Evolutionary conservation across 1,140 invertebrate genomes (phyloP), one percentile per base, ranked within the genome.

Genomic region (Listronotus oregonensis): DNA sequence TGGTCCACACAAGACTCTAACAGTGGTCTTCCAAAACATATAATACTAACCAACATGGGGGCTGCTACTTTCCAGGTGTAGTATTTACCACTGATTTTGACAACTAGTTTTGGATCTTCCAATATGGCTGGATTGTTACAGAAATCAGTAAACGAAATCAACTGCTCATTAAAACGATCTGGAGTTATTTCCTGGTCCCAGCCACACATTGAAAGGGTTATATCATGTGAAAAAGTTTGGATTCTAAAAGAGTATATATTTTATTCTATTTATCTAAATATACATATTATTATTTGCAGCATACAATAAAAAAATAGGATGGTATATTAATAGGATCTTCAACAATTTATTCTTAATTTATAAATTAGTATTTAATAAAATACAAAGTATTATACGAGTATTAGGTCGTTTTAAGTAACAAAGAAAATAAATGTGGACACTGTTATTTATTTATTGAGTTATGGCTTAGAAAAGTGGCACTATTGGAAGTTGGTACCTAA

Each of bases 21-120:
- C 68, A 98, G 81, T 59, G 90, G 87, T 72, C 92, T 87, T 74
- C 94, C 87, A 82, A 91, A 98, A 61, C 90, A 86, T 18, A 93
- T 85, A 40, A 92, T 82, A 51, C 91, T 92, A 73, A 97, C 85
- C 63, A 98, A 84, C 71, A 96, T 89, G 11, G 95, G 92, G 64
- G 89, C 90, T 63, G 95, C 95, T 43, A 89, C 87, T 56, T 87
- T 80, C 94, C 95, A 97, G 74, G 90, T 93, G 81, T 94, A 92
- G 80, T 88, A 93, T 81, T 95, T 93, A 63, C 89, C 89, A 73
- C 89, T 90, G 37, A 98, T 87, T 75, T 92, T 89, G 64, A 97
- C 89, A 15, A 97, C 90, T 56, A 98, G 84, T 76, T 92, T 90
- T 17, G 93, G 91, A 79, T 94, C 90, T 59, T 89, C 85, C 46